phyloP scores from a whole-genome alignment of 1,140 invertebrate species.

The Drosophila sturtevanti region DNA sequence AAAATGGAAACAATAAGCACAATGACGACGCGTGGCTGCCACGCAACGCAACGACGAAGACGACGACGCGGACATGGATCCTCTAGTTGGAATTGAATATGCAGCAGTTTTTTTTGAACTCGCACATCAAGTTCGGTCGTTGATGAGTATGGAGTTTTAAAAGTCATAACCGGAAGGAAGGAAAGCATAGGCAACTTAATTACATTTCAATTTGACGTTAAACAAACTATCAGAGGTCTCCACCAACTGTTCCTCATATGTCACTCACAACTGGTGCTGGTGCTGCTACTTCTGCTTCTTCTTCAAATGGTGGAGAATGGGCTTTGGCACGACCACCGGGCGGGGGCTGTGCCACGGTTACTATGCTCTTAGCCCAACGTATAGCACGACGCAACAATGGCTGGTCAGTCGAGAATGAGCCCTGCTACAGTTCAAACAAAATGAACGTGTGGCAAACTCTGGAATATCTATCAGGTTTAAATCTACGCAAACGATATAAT shows the following conservation, averaged over 20 bases:
- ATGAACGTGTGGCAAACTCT: constrained; percentile 82
- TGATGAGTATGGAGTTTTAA: constrained; percentile 49
- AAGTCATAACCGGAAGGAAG: constrained; percentile 31
- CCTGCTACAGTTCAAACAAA: constrained; percentile 75
- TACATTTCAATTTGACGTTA: constrained; percentile 74
- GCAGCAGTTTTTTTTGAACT: neutral
- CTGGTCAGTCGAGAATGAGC: constrained; percentile 81
- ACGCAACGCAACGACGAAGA: constrained; percentile 42
- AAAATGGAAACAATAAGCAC: constrained; percentile 73
- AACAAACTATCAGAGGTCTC: constrained; percentile 42
- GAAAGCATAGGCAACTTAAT: constrained; percentile 63
- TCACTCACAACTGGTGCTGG: constrained; percentile 59
- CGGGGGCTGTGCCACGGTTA: constrained; percentile 68
- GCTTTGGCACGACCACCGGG: constrained; percentile 46
- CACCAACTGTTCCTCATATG: constrained; percentile 51
- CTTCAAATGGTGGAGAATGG: constrained; percentile 44
- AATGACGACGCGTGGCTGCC: constrained; percentile 53
- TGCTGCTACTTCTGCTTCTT: constrained; percentile 34
- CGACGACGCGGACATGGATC: constrained; percentile 35
- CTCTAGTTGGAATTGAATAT: neutral
- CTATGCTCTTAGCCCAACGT: constrained; percentile 77
- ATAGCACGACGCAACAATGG: constrained; percentile 71
- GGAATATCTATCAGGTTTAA: constrained; percentile 71
- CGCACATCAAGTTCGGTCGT: constrained; percentile 62
- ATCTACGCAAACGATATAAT: constrained; percentile 73